A percentile compares a stretch with the other conserved stretches of the same genome.
These are phyloP conservation scores for Zaprionus nigranus DNA, from an alignment of 1,140 invertebrate genomes.

Conservation along the genomic window DNA sequence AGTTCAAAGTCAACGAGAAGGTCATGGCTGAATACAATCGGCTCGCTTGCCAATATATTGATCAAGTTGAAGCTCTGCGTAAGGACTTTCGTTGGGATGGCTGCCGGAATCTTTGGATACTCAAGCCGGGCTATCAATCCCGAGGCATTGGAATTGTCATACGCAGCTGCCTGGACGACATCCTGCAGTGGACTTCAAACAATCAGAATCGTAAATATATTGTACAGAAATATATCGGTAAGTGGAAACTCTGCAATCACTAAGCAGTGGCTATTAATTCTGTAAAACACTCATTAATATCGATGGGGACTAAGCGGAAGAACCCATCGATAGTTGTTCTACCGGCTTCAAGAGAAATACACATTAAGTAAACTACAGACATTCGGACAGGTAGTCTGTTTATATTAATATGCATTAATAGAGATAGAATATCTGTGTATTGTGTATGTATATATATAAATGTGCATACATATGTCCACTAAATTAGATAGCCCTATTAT, in stretches of 20 bases:
- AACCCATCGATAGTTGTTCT: too few species aligned
- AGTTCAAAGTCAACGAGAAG: conserved; percentile 84
- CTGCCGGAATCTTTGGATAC: conserved; percentile 94
- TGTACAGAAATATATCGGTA: conserved; percentile 97
- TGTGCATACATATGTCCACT: too few species aligned
- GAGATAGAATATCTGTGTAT: too few species aligned
- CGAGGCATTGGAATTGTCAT: conserved; percentile 93
- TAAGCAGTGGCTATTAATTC: too few species aligned
- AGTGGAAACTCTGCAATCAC: conserved; percentile 29
- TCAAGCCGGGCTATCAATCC: conserved; percentile 95
- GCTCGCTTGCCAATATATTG: conserved; percentile 86
- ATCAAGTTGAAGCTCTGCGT: conserved; percentile 87
- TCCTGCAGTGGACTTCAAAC: conserved; percentile 87
- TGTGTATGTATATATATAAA: too few species aligned
- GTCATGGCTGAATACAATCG: conserved; percentile 85
- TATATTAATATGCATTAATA: too few species aligned
- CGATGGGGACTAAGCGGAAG: too few species aligned
- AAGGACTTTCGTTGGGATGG: conserved; percentile 87
- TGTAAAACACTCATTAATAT: too few species aligned
- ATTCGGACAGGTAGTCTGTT: too few species aligned
- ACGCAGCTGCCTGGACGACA: conserved; percentile 86
- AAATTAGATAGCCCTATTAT: too few species aligned
- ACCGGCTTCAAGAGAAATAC: too few species aligned
- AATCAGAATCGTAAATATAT: conserved; percentile 90
- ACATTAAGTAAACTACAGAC: too few species aligned